Evolutionary conservation across 2,888 invertebrate species (phyloP), one percentile per base, ranked within the genome.

Genomic region (Idaea dimidiata): DNA sequence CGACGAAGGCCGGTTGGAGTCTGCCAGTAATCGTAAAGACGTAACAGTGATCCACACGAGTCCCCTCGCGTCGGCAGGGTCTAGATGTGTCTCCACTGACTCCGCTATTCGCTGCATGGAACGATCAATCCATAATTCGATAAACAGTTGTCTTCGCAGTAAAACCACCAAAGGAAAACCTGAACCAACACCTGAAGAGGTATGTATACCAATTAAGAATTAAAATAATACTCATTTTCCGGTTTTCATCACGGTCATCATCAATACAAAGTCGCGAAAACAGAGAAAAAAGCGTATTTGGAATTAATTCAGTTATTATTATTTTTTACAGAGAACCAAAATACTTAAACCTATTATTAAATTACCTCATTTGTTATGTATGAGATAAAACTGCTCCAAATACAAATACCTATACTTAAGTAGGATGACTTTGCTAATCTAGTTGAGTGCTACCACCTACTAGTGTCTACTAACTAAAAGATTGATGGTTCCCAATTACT

Each of bases 161-260:
- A 54, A 56, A 16, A 59, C 62, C 16, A 43, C 59, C 16, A 56
- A 67, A 2, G 58, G 68, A 4, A 77, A 71, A 14, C 70, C 70
- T 18, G 68, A 75, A 53, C 82, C 84, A 0, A 82, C 84, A 17
- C 70, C 81, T 5, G 71, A 78, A 71, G 81, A 89, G 87, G 90
- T 90, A 83, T 54, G n/a, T 77, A 65, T 54, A 43, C 3, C 10
- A 43, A 43, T 43, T 43, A 14, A 10, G 32, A 6, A 6, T 32
- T 54, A 14, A 54, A 7, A 16, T 54, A 7, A 14, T 14, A 16
- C 16, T 16, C 54, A 54, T 5, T 7, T 54, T 54, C 54, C 3
- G 10, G 32, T n/a, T n/a, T n/a, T n/a, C n/a, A n/a, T n/a, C n/a
- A n/a, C n/a, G n/a, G n/a, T n/a, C n/a, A n/a, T n/a, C n/a, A n/a